Conservation (phyloP, 2,888 invertebrate genomes). For the Macrosiphum euphorbiae region DNA sequence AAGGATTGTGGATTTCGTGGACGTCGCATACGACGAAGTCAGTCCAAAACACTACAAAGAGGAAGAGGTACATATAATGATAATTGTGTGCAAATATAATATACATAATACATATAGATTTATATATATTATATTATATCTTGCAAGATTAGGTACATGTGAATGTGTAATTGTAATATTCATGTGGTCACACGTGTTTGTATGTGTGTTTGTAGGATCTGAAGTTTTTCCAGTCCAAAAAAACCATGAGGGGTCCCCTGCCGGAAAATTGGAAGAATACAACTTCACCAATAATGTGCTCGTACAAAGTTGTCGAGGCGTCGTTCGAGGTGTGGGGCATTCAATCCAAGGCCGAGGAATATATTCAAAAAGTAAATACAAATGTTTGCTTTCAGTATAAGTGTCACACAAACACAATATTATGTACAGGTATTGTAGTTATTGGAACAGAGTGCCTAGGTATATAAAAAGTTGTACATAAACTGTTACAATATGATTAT, state of each 20-base stretch:
- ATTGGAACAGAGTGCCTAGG: too few relatives aligned
- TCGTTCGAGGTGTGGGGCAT: constrained; percentile 94
- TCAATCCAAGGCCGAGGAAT: constrained; percentile 90
- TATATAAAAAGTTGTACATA: too few relatives aligned
- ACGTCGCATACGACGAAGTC: constrained; percentile 90
- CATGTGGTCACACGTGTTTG: not conserved
- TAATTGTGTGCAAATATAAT: not conserved
- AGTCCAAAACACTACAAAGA: constrained; percentile 90
- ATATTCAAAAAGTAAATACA: constrained; percentile 80
- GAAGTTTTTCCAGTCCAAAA: constrained; percentile 84
- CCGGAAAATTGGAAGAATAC: constrained; percentile 85
- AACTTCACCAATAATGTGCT: constrained; percentile 89
- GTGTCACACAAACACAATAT: too few relatives aligned
- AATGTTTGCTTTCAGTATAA: too few relatives aligned
- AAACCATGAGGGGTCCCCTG: constrained; percentile 87
- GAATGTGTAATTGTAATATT: not conserved
- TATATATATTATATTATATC: not conserved
- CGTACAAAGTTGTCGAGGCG: constrained; percentile 88
- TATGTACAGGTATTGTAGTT: too few relatives aligned
- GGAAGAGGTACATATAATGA: constrained; percentile 75
- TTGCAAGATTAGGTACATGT: not conserved
- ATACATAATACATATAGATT: not conserved
- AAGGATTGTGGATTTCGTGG: constrained; percentile 83
- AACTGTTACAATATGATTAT: not conserved
- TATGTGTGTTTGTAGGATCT: constrained; percentile 75